Base-by-base conservation (phyloP, 30 jellyfish, hydroid and myxozoan genomes). In the Pseudorhiza aurosa region DNA sequence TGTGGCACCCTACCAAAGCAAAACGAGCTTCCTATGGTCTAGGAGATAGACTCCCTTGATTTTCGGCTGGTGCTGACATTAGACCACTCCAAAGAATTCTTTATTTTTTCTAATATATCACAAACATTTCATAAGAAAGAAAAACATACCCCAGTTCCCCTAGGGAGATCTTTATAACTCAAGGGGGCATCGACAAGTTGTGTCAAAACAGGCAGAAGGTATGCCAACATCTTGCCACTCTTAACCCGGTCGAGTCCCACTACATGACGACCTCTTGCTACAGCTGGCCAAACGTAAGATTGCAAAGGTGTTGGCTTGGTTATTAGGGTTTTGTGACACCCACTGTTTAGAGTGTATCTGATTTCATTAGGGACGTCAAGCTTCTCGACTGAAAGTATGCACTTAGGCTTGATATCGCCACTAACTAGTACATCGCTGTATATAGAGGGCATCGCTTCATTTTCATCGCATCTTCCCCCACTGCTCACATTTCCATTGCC, bases 131-230 rank as follows among this genome's bases (percentile, higher is more conserved):
- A 27, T 0, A n/a, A 68, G 32, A 8, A 10, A 43, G 26, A 21
- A 7, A 47, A 1, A 90, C 97, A 37, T 70, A 91, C 98, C 89
- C 98, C 98, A 47, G 77, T 77, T 69, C 95, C 96, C 17, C 70
- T 78, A 8, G 96, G 95, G 2, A 77, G 68, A 53, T 42, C 46
- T 56, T 43, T 35, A 57, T 83, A 65, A 1, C 35, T n/a, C 18
- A 49, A 53, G 12, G 75, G 83, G 26, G 76, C 21, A n/a, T 63
- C 85, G 29, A 83, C 67, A 58, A 91, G 27, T 33, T 78, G 75
- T 85, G 35, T 70, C 50, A 77, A 25, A 21, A 91, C 50, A 36
- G 98, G 98, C 78, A 91, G 35, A 44, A 84, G 44, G 44, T 85
- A 91, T 12, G 72, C 87, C 1, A 91, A 43, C 59, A 60, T 85